These are phyloP conservation scores for Tetraneura akinire DNA, from an alignment of 1,140 invertebrate genomes.

Conservation along the genomic window DNA sequence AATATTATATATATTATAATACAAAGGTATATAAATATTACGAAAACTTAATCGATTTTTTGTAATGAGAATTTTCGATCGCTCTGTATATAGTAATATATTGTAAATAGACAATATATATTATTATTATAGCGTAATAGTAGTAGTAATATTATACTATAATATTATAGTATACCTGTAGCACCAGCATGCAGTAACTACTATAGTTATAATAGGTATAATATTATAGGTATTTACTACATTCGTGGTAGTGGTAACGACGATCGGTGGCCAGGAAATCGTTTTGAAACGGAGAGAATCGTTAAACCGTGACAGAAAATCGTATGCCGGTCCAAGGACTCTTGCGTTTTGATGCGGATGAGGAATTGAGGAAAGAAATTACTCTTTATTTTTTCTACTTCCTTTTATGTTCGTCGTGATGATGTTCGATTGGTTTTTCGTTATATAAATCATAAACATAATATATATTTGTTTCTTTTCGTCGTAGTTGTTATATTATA, in stretches of 20 bases:
- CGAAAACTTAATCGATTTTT: no score
- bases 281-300: constrained; percentile 46
- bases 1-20: no score
- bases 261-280: constrained; percentile 20
- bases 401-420: constrained; percentile 12
- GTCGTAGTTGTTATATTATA: no score
- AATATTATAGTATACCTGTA: not conserved
- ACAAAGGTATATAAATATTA: no score
- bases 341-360: constrained; percentile 45
- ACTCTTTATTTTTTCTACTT: constrained; percentile 9
- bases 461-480: no score
- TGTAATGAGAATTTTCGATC: no score
- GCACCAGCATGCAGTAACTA: not conserved
- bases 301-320: constrained; percentile 49
- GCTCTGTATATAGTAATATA: no score
- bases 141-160: constrained; percentile 10
- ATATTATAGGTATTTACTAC: not conserved
- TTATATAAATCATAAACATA: not conserved
- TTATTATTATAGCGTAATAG: not conserved
- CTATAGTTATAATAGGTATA: not conserved
- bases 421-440: constrained; percentile 22
- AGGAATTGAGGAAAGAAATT: constrained; percentile 49
- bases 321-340: constrained; percentile 44
- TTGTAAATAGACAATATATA: not conserved
- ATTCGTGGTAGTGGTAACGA: constrained; percentile 20